These are phyloP conservation scores for Scyliorhinus canicula DNA, from an alignment of 2,797 vertebrate genomes.

Conservation along the genomic window DNA sequence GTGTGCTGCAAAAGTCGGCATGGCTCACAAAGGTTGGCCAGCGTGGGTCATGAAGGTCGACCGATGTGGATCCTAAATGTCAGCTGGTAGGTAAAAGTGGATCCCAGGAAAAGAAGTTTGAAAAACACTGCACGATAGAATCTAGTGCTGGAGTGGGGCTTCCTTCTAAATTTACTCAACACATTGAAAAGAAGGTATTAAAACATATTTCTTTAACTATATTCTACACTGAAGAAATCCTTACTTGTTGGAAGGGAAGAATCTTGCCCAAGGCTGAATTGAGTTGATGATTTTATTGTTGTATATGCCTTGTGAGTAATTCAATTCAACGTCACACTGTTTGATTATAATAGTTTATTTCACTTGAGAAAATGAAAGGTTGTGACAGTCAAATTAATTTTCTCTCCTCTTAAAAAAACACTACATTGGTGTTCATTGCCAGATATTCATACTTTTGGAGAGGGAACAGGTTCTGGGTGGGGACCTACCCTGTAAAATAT, in stretches of 20 bases:
- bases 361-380: background rate
- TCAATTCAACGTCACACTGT: background rate
- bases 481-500: background rate
- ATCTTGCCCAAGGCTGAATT: background rate
- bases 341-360: background rate
- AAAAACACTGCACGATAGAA: no score
- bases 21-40: no score
- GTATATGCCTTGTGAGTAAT: background rate
- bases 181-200: background rate
- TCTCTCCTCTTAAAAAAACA: background rate
- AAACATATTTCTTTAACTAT: background rate
- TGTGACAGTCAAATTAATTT: background rate
- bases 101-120: no score
- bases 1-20: no score
- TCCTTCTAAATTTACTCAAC: background rate
- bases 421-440: background rate
- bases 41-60: no score
- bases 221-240: background rate
- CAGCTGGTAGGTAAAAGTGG: no score
- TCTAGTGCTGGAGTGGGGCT: background rate
- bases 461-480: background rate
- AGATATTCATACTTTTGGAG: background rate
- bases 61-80: no score
- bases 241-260: background rate
- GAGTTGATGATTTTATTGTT: background rate